A percentile compares a stretch with the other conserved stretches of the same genome.
These are phyloP conservation scores for Vollenhovia emeryi DNA, from an alignment of 1,140 invertebrate species.

Conservation along the genomic window DNA sequence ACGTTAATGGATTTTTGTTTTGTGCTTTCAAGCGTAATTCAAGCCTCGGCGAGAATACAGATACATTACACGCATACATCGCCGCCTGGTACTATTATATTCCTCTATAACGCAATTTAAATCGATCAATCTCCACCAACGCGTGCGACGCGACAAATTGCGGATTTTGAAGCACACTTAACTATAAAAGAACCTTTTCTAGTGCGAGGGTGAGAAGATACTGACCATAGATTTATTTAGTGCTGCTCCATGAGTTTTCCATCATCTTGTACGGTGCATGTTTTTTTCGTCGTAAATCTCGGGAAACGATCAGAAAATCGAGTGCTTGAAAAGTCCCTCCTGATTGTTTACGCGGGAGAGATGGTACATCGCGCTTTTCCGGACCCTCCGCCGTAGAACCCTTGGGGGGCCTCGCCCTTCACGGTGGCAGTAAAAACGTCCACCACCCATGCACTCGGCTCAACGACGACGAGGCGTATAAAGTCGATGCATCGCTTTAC, in stretches of 20 bases:
- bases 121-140: background rate
- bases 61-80: no score
- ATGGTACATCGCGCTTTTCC: slow-evolving; percentile 1
- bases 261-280: background rate
- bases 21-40: background rate
- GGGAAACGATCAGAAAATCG: slow-evolving; percentile 36
- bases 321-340: slow-evolving; percentile 14
- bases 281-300: background rate
- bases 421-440: slow-evolving; percentile 56
- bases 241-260: background rate
- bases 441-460: slow-evolving; percentile 12
- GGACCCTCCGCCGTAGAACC: background rate
- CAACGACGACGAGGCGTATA: background rate
- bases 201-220: background rate
- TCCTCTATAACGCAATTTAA: background rate
- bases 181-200: background rate
- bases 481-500: slow-evolving; percentile 39
- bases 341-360: slow-evolving; percentile 57
- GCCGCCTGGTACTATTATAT: background rate
- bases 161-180: no score
- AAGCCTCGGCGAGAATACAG: background rate
- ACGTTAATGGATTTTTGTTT: background rate
- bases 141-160: background rate
- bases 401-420: slow-evolving; percentile 55
- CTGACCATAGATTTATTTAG: background rate